A percentile compares a stretch with the other conserved stretches of the same genome.
phyloP scores from a whole-genome alignment of 2,797 vertebrate species.

The Sebastes vulpes region DNA sequence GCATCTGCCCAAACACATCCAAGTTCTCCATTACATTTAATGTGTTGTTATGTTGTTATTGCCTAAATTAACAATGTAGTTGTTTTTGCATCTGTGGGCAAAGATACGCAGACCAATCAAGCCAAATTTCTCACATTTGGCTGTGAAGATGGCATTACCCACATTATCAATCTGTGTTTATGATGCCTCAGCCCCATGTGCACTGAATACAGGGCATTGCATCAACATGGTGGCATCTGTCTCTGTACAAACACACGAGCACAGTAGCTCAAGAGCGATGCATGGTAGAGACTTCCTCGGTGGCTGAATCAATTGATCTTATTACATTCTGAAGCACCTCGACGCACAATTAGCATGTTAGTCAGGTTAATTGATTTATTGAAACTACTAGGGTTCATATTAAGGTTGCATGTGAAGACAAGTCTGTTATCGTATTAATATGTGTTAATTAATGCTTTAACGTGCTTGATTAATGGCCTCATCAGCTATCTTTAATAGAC shows the following conservation, averaged over 20 bases:
- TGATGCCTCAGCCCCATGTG: neutral
- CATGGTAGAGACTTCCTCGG: neutral
- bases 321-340: slow-evolving; percentile 9
- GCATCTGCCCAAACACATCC: neutral
- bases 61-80: neutral
- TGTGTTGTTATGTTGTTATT: neutral
- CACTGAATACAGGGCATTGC: neutral
- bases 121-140: slow-evolving; percentile 8
- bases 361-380: slow-evolving; percentile 30
- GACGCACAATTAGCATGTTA: slow-evolving; percentile 10
- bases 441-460: slow-evolving; percentile 47
- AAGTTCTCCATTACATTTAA: neutral
- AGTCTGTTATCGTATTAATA: slow-evolving; percentile 35
- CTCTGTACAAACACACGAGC: neutral
- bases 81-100: slow-evolving; percentile 12
- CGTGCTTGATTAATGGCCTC: slow-evolving; percentile 41
- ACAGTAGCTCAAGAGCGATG: neutral
- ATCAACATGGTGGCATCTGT: slow-evolving; percentile 11
- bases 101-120: slow-evolving; percentile 6
- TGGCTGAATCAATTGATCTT: neutral
- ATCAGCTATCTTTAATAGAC: slow-evolving; percentile 34
- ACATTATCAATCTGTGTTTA: slow-evolving; percentile 18
- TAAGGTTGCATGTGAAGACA: slow-evolving; percentile 23
- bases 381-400: slow-evolving; percentile 4
- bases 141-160: slow-evolving; percentile 1